Evolutionary conservation across 2,113 vertebrate species (phyloP), one percentile per base, ranked within the genome.

Genomic region (Grallaria varia): DNA sequence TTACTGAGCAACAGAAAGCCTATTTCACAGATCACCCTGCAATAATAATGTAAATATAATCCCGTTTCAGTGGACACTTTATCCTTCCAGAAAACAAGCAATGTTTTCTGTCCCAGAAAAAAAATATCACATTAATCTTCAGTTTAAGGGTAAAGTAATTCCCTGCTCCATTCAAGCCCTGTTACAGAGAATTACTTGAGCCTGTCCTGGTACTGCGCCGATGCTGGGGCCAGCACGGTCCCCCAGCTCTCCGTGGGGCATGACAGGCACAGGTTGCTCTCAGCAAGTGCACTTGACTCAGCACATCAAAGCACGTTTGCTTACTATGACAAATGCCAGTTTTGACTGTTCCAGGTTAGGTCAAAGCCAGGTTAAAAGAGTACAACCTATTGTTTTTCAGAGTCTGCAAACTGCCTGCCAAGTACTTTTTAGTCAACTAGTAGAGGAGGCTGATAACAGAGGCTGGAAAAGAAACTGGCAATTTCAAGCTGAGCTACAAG

Each of bases 31-130:
- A 93, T 92, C 37, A 4, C 58, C 53, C 88, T 82, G 83, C 90
- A 94, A 72, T 82, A 96, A 96, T 93, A 94, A 92, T 90, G 90
- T 92, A 95, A 94, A 96, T 92, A 93, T 94, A 97, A 96, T 95
- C 86, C 83, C 25, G 49, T 95, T 97, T 87, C 96, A 93, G 68
- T 84, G 86, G 92, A 94, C 73, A 75, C 92, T 96, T 95, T 87
- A 95, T 96, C 88, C 80, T 89, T 84, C 63, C 69, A 96, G 83
- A 93, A 95, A 95, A 94, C 86, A 95, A 84, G 84, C 73, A 42
- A 35, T 66, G 80, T 75, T 92, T 95, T 95, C 83, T 92, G 90
- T 63, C 23, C 60, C 49, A 81, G 56, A 63, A 86, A 93, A 90
- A 47, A 47, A 90, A 75, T 78, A 82, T 42, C 52, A 59, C 64